Evolutionary conservation across 2,888 invertebrate genomes (phyloP), one percentile per base, ranked within the genome.

Genomic region (Eulithis prunata): DNA sequence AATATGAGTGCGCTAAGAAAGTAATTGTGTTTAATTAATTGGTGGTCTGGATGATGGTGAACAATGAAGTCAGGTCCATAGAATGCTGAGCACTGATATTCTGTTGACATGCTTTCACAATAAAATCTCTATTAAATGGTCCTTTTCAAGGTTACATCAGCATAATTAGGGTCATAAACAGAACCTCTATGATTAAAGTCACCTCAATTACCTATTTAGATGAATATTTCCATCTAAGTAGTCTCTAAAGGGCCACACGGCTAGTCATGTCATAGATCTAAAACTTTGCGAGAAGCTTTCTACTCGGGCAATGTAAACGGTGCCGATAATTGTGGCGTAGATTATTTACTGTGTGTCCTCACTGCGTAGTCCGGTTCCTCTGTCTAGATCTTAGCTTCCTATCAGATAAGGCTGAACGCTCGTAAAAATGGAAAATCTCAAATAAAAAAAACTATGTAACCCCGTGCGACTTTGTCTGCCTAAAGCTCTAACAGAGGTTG

Each of bases 341-440:
- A 21, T 21, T 21, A 70, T 66, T 66, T 41, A 41, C 41, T 11
- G 59, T 53, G 57, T 57, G 55, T 38, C 57, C 57, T 32, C 46
- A 60, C 47, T 57, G 62, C 63, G n/a, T 56, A 62, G 56, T 69
- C 71, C 71, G 65, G 71, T 70, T 64, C 64, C 52, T 38, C 43
- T 3, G 47, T 32, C 57, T 53, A 62, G 49, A 62, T 57, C 45
- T 55, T 59, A 38, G 38, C 36, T 55, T 56, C 51, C 54, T 41
- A 55, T 55, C 55, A 49, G 62, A 62, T 65, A 62, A 57, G 56
- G 49, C 4, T 7, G 13, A 64, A 68, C 67, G 69, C 68, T 70
- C 73, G 70, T 77, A 76, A 78, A 75, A 78, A 81, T 80, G 81
- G 79, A 75, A 75, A 76, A 80, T 75, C 11, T 5, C 21, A 49